Percentiles rank a stretch among this genome's conserved stretches.
Evolutionary conservation across 1,140 invertebrate species (phyloP).

Genomic region (Eubasilissa regina): DNA sequence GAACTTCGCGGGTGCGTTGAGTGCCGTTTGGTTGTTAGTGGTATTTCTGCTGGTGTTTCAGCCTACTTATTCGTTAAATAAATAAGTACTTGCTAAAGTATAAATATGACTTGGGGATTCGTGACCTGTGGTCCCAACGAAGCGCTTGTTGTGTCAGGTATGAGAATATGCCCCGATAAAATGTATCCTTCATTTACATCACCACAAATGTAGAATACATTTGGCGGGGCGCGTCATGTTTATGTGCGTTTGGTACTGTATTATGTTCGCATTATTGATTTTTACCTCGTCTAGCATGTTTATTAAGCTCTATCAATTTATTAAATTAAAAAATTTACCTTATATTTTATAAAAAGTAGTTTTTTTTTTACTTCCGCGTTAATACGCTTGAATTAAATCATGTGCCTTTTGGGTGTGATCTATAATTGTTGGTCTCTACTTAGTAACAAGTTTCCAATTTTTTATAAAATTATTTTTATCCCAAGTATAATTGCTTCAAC

Average conservation of each 20-base stretch:
- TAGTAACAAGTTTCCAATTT: too few species aligned
- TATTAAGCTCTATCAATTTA: not conserved
- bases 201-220: not conserved
- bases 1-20: too few species aligned
- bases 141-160: slow-evolving; percentile 97
- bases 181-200: too few species aligned
- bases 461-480: too few species aligned
- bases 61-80: too few species aligned
- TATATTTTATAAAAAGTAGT: not conserved
- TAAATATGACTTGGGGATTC: slow-evolving; percentile 90
- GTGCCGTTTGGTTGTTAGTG: too few species aligned
- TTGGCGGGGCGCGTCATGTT: slow-evolving; percentile 42
- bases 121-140: slow-evolving; percentile 98
- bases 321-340: not conserved
- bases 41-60: too few species aligned
- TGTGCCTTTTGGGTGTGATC: too few species aligned
- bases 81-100: not conserved
- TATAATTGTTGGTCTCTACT: too few species aligned
- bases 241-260: slow-evolving; percentile 49
- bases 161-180: slow-evolving; percentile 61
- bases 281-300: slow-evolving; percentile 19
- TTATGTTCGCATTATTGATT: slow-evolving; percentile 45
- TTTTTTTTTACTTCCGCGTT: too few species aligned
- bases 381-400: too few species aligned
- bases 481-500: too few species aligned